phyloP scores from a whole-genome alignment of 2,888 invertebrate species.

The Netelia fuscicornis region DNA sequence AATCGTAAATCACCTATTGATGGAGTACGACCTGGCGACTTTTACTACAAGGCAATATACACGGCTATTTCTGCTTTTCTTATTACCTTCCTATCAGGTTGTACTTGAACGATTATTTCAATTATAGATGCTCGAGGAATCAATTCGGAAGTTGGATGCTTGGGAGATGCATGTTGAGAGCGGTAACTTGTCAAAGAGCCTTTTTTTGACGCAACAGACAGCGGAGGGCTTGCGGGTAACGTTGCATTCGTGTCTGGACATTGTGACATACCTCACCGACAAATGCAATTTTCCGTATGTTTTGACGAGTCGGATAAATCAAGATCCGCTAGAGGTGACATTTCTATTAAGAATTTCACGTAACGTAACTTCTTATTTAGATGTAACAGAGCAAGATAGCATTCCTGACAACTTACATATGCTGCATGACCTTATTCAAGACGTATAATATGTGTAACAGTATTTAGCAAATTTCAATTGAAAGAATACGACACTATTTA shows the following conservation, averaged over 20 bases:
- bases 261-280: neutral
- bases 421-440: too few species aligned
- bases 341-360: too few species aligned
- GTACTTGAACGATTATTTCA: too few species aligned
- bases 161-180: neutral
- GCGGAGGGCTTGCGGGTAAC: constrained; percentile 1
- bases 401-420: too few species aligned
- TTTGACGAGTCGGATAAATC: constrained; percentile 10
- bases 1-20: constrained; percentile 13
- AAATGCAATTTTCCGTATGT: neutral
- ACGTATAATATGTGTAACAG: too few species aligned
- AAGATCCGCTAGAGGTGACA: neutral
- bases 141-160: neutral
- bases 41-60: neutral
- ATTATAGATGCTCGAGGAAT: too few species aligned
- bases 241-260: neutral
- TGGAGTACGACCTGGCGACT: constrained; percentile 4
- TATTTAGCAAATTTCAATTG: too few species aligned
- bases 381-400: too few species aligned
- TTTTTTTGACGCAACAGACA: neutral
- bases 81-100: too few species aligned
- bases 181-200: neutral
- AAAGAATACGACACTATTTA: too few species aligned
- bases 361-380: too few species aligned
- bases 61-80: too few species aligned